Evolutionary conservation across 2,888 invertebrate genomes (phyloP).

Genomic region (Petrolisthes cinctipes): DNA sequence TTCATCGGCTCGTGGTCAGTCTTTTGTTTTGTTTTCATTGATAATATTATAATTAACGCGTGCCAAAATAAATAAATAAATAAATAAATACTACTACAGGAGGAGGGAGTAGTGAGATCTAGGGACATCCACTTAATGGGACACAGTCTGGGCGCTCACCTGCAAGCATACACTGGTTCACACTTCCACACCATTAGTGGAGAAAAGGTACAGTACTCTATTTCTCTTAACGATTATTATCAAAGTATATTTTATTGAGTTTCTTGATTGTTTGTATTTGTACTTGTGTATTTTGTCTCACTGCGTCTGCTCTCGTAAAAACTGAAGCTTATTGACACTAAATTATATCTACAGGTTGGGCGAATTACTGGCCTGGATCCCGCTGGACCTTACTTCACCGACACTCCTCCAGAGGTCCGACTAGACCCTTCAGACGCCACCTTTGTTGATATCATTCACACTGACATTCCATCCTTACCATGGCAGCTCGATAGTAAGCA

Average conservation of each 20-base stretch:
- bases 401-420: slow-evolving; percentile 67
- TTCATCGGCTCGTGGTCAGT: slow-evolving; percentile 70
- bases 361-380: slow-evolving; percentile 77
- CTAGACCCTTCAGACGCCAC: slow-evolving; percentile 68
- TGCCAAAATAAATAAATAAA: not conserved
- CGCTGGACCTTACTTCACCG: slow-evolving; percentile 69
- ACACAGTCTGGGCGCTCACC: slow-evolving; percentile 89
- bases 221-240: too few species aligned
- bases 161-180: slow-evolving; percentile 88
- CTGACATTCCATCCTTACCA: slow-evolving; percentile 68
- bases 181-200: slow-evolving; percentile 71
- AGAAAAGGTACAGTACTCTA: slow-evolving; percentile 3
- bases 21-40: not conserved
- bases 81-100: not conserved
- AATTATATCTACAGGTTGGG: slow-evolving; percentile 74
- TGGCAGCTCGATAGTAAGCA: slow-evolving; percentile 47
- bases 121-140: slow-evolving; percentile 85
- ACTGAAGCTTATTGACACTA: not conserved
- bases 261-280: too few species aligned
- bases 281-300: not conserved
- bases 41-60: not conserved
- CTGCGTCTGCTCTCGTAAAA: not conserved
- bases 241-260: too few species aligned
- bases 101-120: slow-evolving; percentile 16
- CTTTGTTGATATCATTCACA: slow-evolving; percentile 69